Percentiles rank a stretch among this genome's conserved stretches.
Evolutionary conservation across 2,888 invertebrate species (phyloP).

Genomic region (Orthonychiurus folsomi): DNA sequence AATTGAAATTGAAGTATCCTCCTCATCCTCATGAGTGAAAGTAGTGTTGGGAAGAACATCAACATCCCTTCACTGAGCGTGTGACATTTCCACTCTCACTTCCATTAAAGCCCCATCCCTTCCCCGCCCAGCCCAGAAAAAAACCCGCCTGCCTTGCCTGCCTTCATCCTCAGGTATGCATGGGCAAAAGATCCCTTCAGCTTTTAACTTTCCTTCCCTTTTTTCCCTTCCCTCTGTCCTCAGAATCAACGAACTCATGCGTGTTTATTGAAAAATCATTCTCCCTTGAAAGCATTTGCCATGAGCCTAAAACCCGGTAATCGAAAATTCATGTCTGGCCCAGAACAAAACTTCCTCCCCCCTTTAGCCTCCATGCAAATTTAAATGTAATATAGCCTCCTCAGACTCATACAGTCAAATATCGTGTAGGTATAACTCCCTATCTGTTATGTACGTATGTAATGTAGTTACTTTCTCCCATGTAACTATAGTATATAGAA

Average conservation of each 20-base stretch:
- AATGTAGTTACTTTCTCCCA: background rate
- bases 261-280: conserved; percentile 41
- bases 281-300: conserved; percentile 41
- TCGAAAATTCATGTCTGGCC: conserved; percentile 41
- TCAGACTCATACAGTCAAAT: background rate
- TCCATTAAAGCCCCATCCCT: background rate
- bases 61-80: background rate
- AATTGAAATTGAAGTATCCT: conserved; percentile 1
- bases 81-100: background rate
- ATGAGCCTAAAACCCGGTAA: conserved; percentile 41
- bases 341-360: conserved; percentile 35
- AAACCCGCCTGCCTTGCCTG: too few species aligned
- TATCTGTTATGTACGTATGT: too few species aligned
- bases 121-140: too few species aligned
- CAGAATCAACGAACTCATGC: conserved; percentile 41
- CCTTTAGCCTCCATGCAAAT: background rate
- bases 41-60: background rate
- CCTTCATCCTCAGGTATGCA: too few species aligned
- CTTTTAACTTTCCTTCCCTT: conserved; percentile 40
- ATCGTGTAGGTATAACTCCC: background rate
- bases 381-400: background rate
- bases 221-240: conserved; percentile 31
- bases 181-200: conserved; percentile 17
- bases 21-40: background rate
- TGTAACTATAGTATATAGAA: background rate